Conservation (phyloP, 2,888 invertebrate species). For the Torymus tubicola region DNA sequence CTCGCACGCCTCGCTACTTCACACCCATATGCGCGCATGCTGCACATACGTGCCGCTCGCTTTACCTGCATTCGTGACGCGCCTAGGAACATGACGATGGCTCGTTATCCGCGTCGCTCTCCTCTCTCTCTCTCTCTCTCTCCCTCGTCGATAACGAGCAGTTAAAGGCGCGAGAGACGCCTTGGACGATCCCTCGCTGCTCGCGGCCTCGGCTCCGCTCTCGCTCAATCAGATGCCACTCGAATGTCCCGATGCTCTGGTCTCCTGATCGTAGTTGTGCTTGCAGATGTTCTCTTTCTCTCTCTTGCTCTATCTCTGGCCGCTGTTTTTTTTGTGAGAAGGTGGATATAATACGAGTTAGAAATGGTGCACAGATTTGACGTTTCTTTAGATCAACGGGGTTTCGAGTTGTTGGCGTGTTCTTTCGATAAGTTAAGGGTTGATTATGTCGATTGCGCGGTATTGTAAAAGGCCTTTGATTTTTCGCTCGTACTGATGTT, state of each 20-base stretch:
- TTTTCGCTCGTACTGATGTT: too few species aligned
- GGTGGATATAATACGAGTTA: too few species aligned
- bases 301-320: too few species aligned
- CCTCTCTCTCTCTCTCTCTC: slow-evolving; percentile 23
- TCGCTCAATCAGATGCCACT: neutral
- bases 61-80: slow-evolving; percentile 67
- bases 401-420: too few species aligned
- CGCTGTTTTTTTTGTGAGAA: too few species aligned
- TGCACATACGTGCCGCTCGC: slow-evolving; percentile 51
- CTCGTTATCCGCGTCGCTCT: slow-evolving; percentile 55
- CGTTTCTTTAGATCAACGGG: too few species aligned
- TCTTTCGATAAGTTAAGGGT: too few species aligned
- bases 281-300: too few species aligned
- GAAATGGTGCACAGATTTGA: too few species aligned
- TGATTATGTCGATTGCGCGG: too few species aligned
- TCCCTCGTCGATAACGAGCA: slow-evolving; percentile 45
- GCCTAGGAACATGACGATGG: slow-evolving; percentile 62
- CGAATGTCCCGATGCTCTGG: neutral
- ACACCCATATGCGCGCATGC: neutral
- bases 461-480: too few species aligned
- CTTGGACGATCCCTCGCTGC: slow-evolving; percentile 25
- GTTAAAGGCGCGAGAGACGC: slow-evolving; percentile 31
- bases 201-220: slow-evolving; percentile 5
- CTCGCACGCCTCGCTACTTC: neutral
- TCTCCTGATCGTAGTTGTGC: neutral